Conservation (phyloP, 2,113 vertebrate species). For the Cervus canadensis region DNA sequence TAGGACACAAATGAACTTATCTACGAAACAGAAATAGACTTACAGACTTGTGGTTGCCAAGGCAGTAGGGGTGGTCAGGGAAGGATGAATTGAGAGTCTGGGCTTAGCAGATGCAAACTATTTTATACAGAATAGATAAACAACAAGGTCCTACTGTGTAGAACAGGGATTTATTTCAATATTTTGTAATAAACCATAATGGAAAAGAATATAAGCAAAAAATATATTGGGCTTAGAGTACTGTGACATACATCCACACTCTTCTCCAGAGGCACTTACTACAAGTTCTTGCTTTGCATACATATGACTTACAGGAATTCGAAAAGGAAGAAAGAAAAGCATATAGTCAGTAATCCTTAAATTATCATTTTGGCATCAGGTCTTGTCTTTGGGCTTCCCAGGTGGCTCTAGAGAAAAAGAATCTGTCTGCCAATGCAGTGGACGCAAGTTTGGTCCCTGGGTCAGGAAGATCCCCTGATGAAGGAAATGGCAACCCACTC, state of each 20-base stretch:
- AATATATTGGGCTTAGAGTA: neutral
- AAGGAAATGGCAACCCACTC: neutral
- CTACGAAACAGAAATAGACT: neutral
- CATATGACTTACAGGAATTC: neutral
- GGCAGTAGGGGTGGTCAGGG: neutral
- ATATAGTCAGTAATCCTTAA: neutral
- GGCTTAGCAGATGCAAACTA: neutral
- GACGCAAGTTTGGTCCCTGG: neutral
- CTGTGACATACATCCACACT: neutral
- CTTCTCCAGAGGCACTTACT: neutral
- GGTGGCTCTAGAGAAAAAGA: neutral
- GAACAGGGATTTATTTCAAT: neutral
- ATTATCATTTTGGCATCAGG: neutral
- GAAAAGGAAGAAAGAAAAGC: neutral
- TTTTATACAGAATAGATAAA: neutral
- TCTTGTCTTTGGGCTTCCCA: neutral
- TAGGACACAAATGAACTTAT: neutral
- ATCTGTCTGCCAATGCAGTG: neutral
- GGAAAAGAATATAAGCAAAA: neutral
- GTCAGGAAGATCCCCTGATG: neutral
- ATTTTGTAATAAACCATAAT: neutral
- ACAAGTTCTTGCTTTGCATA: neutral
- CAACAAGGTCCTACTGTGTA: neutral
- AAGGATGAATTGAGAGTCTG: neutral
- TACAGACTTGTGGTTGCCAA: neutral